These are phyloP conservation scores for Sarcophaga peregrina DNA, from an alignment of 1,140 invertebrate genomes.

Conservation along the genomic window DNA sequence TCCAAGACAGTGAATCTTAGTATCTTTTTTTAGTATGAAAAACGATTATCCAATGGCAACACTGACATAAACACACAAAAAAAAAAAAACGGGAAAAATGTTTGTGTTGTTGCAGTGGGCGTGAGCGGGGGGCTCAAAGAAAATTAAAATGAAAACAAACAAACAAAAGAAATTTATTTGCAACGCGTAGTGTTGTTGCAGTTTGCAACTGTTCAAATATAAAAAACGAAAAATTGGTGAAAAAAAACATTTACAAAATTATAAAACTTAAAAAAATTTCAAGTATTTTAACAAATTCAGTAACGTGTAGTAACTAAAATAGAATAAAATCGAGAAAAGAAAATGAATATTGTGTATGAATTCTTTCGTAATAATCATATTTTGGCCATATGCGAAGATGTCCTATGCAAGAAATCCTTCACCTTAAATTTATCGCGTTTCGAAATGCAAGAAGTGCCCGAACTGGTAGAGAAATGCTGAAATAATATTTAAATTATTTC, in stretches of 20 bases:
- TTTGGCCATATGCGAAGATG: constrained; percentile 72
- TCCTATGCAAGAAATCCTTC: constrained; percentile 69
- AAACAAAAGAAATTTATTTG: constrained; percentile 5
- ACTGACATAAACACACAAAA: too few relatives aligned
- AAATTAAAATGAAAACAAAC: not conserved
- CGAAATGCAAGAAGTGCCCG: constrained; percentile 71
- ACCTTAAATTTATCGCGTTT: constrained; percentile 71
- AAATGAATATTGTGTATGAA: constrained; percentile 44
- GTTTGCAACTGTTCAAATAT: not conserved
- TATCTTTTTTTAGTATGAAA: too few relatives aligned
- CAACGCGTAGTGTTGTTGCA: not conserved
- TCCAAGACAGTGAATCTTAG: too few relatives aligned
- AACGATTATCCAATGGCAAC: too few relatives aligned
- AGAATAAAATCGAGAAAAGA: not conserved
- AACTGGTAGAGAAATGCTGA: constrained; percentile 69
- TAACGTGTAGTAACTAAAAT: not conserved
- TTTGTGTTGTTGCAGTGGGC: too few relatives aligned
- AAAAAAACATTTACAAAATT: not conserved
- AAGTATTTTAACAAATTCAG: not conserved
- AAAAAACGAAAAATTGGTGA: not conserved
- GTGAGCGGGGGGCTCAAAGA: not conserved
- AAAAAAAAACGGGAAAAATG: not conserved
- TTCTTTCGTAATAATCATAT: constrained; percentile 70
- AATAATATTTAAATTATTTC: constrained; percentile 70
- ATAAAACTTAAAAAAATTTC: not conserved